Evolutionary conservation across 2,888 invertebrate species (phyloP), one percentile per base, ranked within the genome.

Genomic region (Morpho deidamia): DNA sequence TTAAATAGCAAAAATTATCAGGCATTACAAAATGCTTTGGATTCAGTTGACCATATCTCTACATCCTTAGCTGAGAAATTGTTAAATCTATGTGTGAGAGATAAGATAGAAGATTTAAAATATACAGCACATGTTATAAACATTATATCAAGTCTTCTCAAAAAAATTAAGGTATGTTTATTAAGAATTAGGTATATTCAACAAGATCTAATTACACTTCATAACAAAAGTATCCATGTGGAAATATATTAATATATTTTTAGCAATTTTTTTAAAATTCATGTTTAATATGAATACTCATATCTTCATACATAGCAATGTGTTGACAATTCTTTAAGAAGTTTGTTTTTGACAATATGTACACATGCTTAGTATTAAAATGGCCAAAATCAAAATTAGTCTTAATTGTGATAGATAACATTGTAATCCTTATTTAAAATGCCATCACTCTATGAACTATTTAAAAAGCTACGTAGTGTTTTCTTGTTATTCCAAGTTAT

Each of bases 121-220:
- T 68, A 71, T 61, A 65, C 72, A 38, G 59, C 67, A 12, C 66
- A 67, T 53, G 67, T 69, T 33, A 53, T 84, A 42, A 71, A 70
- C 34, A 66, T 81, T 11, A 65, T 83, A 11, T 53, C 62, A 42
- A 59, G 60, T n/a, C 64, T 84, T 37, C 48, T 81, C 34, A 69
- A 69, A 10, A 79, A 74, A 70, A 60, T 74, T 9, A 67, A 78
- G 76, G 87, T 87, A 72, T 60, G 51, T 51, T 42, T 44, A 43
- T 38, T 7, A 14, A 47, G 4, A 3, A 3, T 23, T 23, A 3
- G 5, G 3, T 35, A 2, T 12, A 8, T 41, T 12, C 9, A 7
- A 8, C 12, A 12, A 8, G 7, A 12, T 12, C 12, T 12, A 23
- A 23, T 41, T 41, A 41, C 10, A 11, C 11, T 12, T 7, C 5